These are phyloP conservation scores for Carassius gibelio DNA, from an alignment of 2,113 vertebrate genomes.

Conservation along the genomic window DNA sequence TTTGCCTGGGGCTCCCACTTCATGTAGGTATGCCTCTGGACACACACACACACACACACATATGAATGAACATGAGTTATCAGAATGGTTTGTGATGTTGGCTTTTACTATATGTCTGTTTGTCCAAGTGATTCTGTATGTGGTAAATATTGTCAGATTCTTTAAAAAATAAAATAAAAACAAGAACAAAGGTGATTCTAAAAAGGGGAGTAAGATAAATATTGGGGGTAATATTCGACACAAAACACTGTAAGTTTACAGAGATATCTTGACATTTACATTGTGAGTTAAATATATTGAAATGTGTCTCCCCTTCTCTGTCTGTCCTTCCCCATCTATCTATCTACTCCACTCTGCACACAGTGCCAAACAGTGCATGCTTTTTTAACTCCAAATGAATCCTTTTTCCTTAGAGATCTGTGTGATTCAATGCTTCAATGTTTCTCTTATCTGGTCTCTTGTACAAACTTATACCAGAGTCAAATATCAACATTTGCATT, in stretches of 20 bases:
- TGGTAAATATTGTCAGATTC: no score
- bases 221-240: neutral
- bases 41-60: no score
- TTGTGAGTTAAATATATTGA: neutral
- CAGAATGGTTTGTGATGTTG: no score
- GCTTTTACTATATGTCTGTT: no score
- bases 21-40: no score
- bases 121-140: no score
- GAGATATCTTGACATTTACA: neutral
- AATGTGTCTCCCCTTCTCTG: neutral
- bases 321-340: neutral
- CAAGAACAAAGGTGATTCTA: no score
- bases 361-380: constrained; percentile 33
- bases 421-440: constrained; percentile 27
- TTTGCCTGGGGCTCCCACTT: no score
- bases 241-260: neutral
- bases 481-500: neutral
- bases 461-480: neutral
- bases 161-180: no score
- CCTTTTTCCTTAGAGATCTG: constrained; percentile 17
- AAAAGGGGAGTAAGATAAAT: neutral
- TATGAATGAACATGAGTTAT: no score
- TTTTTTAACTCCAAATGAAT: constrained; percentile 41
- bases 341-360: neutral
- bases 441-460: neutral